These are phyloP conservation scores for Microctonus brassicae DNA, from an alignment of 2,888 invertebrate genomes.

Conservation along the genomic window DNA sequence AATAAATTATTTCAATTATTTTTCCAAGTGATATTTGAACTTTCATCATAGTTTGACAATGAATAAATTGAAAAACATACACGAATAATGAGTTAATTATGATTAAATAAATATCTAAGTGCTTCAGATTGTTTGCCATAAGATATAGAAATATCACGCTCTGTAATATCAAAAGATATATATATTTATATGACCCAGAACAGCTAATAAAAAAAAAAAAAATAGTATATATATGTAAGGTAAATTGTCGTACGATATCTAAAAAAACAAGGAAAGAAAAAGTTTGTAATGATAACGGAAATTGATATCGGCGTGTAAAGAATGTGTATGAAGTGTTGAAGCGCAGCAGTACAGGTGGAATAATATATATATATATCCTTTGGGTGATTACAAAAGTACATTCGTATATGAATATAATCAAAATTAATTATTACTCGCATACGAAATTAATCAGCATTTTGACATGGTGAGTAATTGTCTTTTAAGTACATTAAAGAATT, in stretches of 20 bases:
- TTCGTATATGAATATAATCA: background rate
- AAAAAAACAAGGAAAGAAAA: background rate
- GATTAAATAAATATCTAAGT: background rate
- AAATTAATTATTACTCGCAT: background rate
- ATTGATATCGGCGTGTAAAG: background rate
- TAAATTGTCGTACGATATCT: background rate
- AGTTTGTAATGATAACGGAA: background rate
- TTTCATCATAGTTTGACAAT: background rate
- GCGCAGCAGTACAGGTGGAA: background rate
- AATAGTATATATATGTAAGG: background rate
- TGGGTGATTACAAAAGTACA: no score
- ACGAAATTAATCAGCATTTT: background rate
- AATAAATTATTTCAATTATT: no score
- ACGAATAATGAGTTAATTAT: background rate
- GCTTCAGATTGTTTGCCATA: background rate
- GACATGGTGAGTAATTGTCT: conserved; percentile 19
- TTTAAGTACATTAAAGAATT: background rate
- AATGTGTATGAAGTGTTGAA: background rate
- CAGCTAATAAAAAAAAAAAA: background rate
- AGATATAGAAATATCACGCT: background rate
- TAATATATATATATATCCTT: background rate
- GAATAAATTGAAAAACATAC: background rate
- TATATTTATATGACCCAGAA: background rate
- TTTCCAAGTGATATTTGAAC: background rate
- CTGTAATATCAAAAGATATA: background rate